phyloP scores from a whole-genome alignment of 2,888 invertebrate species.

The Rotaria socialis region DNA sequence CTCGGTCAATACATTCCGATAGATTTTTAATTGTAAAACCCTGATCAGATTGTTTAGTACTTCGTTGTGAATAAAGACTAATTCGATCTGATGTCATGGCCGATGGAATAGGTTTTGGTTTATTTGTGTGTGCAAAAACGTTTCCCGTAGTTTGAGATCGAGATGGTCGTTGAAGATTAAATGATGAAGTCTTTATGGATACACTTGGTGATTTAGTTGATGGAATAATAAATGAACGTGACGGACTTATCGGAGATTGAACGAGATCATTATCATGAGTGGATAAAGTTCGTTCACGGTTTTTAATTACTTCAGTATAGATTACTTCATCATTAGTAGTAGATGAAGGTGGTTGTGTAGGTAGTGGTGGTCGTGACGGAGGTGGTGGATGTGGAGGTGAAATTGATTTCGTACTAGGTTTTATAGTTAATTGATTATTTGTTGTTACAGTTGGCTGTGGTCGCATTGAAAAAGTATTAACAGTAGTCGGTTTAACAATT shows the following conservation, averaged over 20 bases:
- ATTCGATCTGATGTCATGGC: neutral
- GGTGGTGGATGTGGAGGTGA: neutral
- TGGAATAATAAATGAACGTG: neutral
- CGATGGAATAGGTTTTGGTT: neutral
- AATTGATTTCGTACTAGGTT: neutral
- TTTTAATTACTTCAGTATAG: slow-evolving; percentile 3
- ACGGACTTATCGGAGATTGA: neutral
- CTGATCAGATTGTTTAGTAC: neutral
- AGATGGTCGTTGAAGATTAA: neutral
- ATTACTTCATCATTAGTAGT: neutral
- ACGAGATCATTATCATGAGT: neutral
- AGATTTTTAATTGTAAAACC: slow-evolving; percentile 27
- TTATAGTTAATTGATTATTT: neutral
- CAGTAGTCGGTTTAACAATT: neutral
- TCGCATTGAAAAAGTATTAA: neutral
- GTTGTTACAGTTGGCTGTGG: neutral
- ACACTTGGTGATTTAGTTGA: neutral
- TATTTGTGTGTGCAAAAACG: neutral
- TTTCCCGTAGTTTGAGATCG: neutral
- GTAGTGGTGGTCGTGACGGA: neutral
- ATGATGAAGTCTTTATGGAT: neutral
- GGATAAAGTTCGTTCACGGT: neutral
- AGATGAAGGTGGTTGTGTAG: neutral
- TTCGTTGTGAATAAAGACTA: slow-evolving; percentile 13
- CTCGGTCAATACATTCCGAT: slow-evolving; percentile 28